Base-by-base conservation (phyloP, 2,888 invertebrate genomes). In the Drosophila pegasa region DNA sequence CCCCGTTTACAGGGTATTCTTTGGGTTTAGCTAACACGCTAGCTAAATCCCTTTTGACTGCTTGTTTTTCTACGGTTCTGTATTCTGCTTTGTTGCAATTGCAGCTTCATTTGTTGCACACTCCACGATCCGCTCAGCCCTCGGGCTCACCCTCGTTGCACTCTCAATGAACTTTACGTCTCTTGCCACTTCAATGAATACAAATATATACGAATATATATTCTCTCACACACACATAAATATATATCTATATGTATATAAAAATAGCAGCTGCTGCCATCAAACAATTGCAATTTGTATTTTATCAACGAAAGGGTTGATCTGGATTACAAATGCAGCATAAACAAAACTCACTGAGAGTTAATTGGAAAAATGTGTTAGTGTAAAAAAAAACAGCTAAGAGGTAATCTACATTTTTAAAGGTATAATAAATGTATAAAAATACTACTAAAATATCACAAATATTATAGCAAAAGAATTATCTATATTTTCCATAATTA, bases 31-130 rank as follows among this genome's bases (percentile, higher is more conserved):
- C 16, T 16, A n/a, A n/a, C 9, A 20, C 8, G 1, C 18, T n/a
- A 1, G 16, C 6, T 25, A 8, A n/a, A 14, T 40, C 9, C 40
- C 35, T 27, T 33, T 27, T 8, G 3, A 3, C 3, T 50, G 14
- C n/a, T 14, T 10, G 7, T 25, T 35, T 58, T 57, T 18, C 16
- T 61, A 61, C 27, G 61, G 45, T 57, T 63, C 27, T 10, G 38
- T 41, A 54, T 54, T 63, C 57, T 60, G 62, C 54, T 76, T 71
- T 57, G 63, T 67, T 74, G 40, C 75, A 71, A 40, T 75, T 69
- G 67, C 82, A 69, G 75, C 78, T 87, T 78, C 76, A 73, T 85
- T 87, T 71, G 76, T 55, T 78, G 82, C 79, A 78, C 71, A 50
- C 55, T 40, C 45, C 51, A 52, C 62, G 61, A 65, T 7, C 20